Evolutionary conservation across 2,797 vertebrate genomes (phyloP).

Genomic region (Syndactyla subalaris): DNA sequence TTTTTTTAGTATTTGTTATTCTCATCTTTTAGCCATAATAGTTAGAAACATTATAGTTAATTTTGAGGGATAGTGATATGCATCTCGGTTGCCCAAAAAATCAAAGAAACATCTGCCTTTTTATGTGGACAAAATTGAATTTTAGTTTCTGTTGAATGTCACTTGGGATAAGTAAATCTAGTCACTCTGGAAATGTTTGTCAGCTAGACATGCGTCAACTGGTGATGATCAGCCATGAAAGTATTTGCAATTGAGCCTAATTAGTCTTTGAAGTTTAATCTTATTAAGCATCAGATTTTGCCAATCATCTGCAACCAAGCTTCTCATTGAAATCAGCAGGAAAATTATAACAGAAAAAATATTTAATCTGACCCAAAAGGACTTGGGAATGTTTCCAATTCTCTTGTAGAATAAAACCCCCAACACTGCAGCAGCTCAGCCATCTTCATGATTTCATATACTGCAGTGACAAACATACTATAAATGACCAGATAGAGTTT

Average conservation of each 20-base stretch:
- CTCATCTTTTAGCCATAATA: background rate
- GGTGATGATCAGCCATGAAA: constrained; percentile 13
- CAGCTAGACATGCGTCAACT: background rate
- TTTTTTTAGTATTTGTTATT: background rate
- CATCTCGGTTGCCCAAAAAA: background rate
- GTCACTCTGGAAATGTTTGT: background rate
- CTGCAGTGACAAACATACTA: background rate
- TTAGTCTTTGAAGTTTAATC: constrained; percentile 17
- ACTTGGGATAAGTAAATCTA: background rate
- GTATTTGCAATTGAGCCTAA: background rate
- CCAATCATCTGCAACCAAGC: background rate
- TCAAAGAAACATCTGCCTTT: background rate
- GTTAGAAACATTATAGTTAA: background rate
- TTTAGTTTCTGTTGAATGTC: background rate
- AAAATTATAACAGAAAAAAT: background rate
- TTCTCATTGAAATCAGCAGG: background rate
- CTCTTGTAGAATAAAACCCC: background rate
- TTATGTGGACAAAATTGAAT: background rate
- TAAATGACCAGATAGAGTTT: background rate
- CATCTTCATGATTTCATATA: background rate
- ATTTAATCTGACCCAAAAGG: background rate
- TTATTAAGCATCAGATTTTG: constrained; percentile 9
- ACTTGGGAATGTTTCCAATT: background rate
- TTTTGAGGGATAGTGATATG: accelerated
- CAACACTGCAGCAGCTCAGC: background rate